These are phyloP conservation scores for Poeciliopsis turneri DNA, from an alignment of 2,797 vertebrate genomes.

Conservation along the genomic window DNA sequence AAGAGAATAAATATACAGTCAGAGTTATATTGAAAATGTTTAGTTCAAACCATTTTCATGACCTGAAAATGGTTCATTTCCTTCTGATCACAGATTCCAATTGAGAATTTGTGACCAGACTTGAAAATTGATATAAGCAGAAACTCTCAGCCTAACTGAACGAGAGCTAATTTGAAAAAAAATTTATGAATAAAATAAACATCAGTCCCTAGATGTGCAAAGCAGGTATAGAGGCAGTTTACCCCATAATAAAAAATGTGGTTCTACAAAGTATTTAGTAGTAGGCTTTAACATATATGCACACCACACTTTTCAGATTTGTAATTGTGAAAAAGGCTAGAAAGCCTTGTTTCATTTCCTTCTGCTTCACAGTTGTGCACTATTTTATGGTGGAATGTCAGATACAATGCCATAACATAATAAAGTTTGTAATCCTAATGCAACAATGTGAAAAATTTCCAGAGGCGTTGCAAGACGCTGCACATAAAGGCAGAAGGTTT, in stretches of 20 bases:
- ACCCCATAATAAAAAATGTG: not conserved
- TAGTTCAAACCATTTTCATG: not conserved
- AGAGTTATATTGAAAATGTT: not conserved
- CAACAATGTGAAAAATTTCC: not conserved
- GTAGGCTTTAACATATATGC: not conserved
- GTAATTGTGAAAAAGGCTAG: not conserved
- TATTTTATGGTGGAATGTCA: not conserved
- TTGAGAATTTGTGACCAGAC: not conserved
- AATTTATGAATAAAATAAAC: not conserved
- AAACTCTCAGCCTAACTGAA: not conserved
- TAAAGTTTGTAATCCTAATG: not conserved
- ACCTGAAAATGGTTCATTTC: no score
- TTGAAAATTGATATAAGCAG: not conserved
- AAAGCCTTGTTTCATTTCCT: not conserved
- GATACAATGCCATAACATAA: not conserved
- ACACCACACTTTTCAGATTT: slow-evolving; percentile 4
- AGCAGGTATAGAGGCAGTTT: not conserved
- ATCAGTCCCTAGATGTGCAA: not conserved
- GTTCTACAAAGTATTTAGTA: not conserved
- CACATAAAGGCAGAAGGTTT: not conserved
- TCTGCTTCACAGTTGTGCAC: not conserved
- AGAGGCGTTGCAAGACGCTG: not conserved
- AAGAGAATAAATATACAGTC: not conserved
- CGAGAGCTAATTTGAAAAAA: not conserved
- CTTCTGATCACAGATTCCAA: no score